Base-by-base conservation (phyloP, 1,140 invertebrate genomes). In the Tribolium madens region DNA sequence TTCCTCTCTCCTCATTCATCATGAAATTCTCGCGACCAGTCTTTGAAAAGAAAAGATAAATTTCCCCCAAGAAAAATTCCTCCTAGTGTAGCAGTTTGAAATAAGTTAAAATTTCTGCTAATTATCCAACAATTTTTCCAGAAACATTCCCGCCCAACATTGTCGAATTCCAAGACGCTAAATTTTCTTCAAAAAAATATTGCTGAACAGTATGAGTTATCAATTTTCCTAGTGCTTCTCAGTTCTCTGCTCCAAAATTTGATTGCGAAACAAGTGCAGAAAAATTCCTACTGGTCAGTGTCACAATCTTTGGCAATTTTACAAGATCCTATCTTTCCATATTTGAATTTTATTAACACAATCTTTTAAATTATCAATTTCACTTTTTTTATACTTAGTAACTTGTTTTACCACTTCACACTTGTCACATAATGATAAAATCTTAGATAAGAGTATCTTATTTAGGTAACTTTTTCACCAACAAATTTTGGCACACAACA, bases 361-460 rank as follows among this genome's bases (percentile, higher is more conserved):
- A 17, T 50, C 48, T 15, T 17, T 50, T 15, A 50, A 50, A 50
- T 14, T 17, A 50, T 14, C 48, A 50, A 50, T 50, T 50, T 50
- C 15, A 50, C 36, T n/a, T 42, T 42, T 36, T 50, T 50, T 50
- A 26, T 26, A 26, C 21, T 50, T 50, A 13, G 15, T 50, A 50
- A 50, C 48, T 50, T 50, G 48, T 50, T 50, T 17, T 50, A 50
- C 48, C 12, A 50, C 48, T 50, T 50, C 13, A 14, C 48, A 50
- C 48, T 50, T 17, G 48, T 17, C 48, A 17, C 13, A 50, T 17
- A 50, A n/a, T 50, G 48, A 50, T 50, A 50, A 50, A 15, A 50
- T 50, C 48, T 15, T 17, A 50, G 48, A 50, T 50, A 50, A 72
- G 48, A 72, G 14, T 72, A 10, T 48, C 21, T 14, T 72, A 72